Evolutionary conservation across 2,888 invertebrate genomes (phyloP).

Genomic region (Ophion obscuratus): DNA sequence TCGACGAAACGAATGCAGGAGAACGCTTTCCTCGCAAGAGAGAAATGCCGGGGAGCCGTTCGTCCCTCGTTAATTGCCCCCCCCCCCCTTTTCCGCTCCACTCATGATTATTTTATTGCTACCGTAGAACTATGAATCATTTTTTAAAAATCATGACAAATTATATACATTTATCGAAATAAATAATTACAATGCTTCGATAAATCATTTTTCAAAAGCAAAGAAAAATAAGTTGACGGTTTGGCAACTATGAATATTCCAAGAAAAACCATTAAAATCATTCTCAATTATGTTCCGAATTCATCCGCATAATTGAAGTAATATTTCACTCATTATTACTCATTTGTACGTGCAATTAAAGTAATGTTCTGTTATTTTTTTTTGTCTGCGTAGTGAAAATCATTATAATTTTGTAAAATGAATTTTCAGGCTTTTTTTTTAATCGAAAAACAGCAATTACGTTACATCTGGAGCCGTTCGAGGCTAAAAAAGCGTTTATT

Average conservation of each 20-base stretch:
- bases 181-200: background rate
- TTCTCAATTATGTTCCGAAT: too few relatives aligned
- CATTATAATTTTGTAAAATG: background rate
- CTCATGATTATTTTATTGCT: conserved; percentile 34
- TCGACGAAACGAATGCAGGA: conserved; percentile 24
- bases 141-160: too few relatives aligned
- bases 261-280: too few relatives aligned
- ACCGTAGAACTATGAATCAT: background rate
- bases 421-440: background rate
- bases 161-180: too few relatives aligned
- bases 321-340: background rate
- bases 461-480: conserved; percentile 72
- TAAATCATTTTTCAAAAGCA: background rate
- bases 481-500: conserved; percentile 74
- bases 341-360: background rate
- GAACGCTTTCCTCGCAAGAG: conserved; percentile 10
- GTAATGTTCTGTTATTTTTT: background rate
- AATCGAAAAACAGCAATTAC: background rate
- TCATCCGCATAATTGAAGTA: too few relatives aligned
- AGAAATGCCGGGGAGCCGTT: conserved; percentile 29
- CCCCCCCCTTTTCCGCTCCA: conserved; percentile 13
- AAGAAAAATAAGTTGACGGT: too few relatives aligned
- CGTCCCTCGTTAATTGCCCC: conserved; percentile 34
- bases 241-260: too few relatives aligned
- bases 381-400: background rate